Evolutionary conservation across 2,113 vertebrate species (phyloP).

Genomic region (Narcine bancroftii): DNA sequence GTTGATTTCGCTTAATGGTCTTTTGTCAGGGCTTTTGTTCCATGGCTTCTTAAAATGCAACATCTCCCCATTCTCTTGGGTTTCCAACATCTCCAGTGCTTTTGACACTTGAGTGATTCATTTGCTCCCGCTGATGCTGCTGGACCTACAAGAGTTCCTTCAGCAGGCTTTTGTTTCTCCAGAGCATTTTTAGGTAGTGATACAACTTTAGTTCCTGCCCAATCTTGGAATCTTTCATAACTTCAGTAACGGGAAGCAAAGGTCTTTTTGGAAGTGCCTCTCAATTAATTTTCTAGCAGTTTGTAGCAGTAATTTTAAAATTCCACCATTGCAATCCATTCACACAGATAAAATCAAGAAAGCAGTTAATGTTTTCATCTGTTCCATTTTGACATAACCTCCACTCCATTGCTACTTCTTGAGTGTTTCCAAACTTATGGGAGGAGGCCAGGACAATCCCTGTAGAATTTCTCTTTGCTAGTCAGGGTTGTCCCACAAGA

Average conservation of each 20-base stretch:
- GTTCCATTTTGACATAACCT: not conserved
- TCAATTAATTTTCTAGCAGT: not conserved
- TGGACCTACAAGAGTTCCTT: not conserved
- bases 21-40: not conserved
- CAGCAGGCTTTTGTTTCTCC: not conserved
- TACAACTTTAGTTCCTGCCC: not conserved
- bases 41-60: too few species aligned
- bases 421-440: not conserved
- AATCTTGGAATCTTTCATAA: not conserved
- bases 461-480: not conserved
- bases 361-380: not conserved
- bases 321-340: too few species aligned
- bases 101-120: too few species aligned
- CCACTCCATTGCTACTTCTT: not conserved
- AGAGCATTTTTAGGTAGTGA: not conserved
- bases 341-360: not conserved
- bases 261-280: not conserved
- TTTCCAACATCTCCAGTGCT: too few species aligned
- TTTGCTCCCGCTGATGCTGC: not conserved
- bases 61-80: too few species aligned
- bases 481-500: not conserved
- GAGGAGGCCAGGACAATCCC: not conserved
- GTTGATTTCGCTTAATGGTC: not conserved
- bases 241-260: not conserved
- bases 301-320: not conserved